Conservation (phyloP, 2,888 invertebrate species). For the Ichneumoninae sp. region DNA sequence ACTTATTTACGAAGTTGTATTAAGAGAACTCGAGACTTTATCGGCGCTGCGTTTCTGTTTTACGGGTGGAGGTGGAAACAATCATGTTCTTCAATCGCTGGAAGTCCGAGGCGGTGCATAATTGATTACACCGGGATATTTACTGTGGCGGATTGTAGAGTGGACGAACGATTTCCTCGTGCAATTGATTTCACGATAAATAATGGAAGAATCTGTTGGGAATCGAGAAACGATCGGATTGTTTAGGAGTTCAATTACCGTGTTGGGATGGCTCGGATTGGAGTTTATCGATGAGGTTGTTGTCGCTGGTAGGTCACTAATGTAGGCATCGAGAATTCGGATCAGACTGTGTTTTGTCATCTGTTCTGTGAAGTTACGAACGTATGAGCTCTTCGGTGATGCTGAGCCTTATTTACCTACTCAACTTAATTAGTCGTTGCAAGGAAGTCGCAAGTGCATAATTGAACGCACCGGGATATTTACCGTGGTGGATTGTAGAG, state of each 20-base stretch:
- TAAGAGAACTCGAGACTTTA: background rate
- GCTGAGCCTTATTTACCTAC: too few relatives aligned
- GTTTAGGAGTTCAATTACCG: background rate
- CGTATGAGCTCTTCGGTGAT: background rate
- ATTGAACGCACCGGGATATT: background rate
- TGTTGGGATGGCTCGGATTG: background rate
- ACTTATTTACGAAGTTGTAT: conserved; percentile 18
- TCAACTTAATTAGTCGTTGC: too few relatives aligned
- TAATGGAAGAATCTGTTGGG: background rate
- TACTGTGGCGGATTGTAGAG: background rate
- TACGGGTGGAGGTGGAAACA: background rate
- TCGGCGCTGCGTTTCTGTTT: background rate
- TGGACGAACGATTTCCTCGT: background rate
- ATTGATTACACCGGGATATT: conserved; percentile 7
- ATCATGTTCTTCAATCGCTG: background rate
- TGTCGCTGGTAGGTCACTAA: background rate
- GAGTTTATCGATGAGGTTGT: background rate
- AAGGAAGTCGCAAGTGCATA: too few relatives aligned
- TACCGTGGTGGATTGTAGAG: background rate
- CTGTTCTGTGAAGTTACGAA: background rate
- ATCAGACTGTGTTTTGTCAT: background rate
- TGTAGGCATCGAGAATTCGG: background rate
- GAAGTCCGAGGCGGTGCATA: background rate
- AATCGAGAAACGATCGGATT: background rate
- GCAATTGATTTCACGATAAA: background rate